phyloP scores from a whole-genome alignment of 2,797 vertebrate species.

The Coranthus polyacanthus region DNA sequence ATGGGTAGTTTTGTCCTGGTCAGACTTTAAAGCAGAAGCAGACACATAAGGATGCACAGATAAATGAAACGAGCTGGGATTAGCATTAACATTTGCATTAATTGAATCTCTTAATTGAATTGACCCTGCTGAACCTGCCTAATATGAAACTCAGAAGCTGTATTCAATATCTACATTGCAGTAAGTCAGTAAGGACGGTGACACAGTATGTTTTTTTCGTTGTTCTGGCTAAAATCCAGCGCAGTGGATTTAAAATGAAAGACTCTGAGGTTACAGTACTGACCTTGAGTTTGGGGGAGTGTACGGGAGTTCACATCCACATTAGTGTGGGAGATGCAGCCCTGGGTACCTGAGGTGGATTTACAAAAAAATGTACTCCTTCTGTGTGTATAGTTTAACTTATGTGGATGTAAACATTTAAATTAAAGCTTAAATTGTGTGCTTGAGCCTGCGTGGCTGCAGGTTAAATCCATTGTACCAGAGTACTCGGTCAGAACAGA shows the following conservation, averaged over 20 bases:
- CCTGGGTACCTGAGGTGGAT: neutral
- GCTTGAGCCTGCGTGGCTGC: neutral
- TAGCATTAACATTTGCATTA: slow-evolving; percentile 45
- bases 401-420: too few relatives aligned
- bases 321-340: too few relatives aligned
- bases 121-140: slow-evolving; percentile 21
- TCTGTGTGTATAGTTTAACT: too few relatives aligned
- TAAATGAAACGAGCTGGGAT: slow-evolving; percentile 32
- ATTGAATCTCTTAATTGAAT: slow-evolving; percentile 35
- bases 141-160: slow-evolving; percentile 10
- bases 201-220: slow-evolving; percentile 13
- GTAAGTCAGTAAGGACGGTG: slow-evolving; percentile 9
- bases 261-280: slow-evolving; percentile 14
- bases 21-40: slow-evolving; percentile 34
- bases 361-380: too few relatives aligned
- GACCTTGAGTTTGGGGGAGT: slow-evolving; percentile 15
- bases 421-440: slow-evolving; percentile 1
- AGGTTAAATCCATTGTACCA: neutral
- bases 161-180: slow-evolving; percentile 11
- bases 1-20: slow-evolving; percentile 18
- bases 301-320: neutral
- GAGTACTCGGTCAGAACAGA: neutral
- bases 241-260: slow-evolving; percentile 35
- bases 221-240: slow-evolving; percentile 27
- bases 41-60: slow-evolving; percentile 10